These are phyloP conservation scores for Hylomyscus alleni DNA, from an alignment of 2,797 vertebrate genomes.

Conservation along the genomic window DNA sequence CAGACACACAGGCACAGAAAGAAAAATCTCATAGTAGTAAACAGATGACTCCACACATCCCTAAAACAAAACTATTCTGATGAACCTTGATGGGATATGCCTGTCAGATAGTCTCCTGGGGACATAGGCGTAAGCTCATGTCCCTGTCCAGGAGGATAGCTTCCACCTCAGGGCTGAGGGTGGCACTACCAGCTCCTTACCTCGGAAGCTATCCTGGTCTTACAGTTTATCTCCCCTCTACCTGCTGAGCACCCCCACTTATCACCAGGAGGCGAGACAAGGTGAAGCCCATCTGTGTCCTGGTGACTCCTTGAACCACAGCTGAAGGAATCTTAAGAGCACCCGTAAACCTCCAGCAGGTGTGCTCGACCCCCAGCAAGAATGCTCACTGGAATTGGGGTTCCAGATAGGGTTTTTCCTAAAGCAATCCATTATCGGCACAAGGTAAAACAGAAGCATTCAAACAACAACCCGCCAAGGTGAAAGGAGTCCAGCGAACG, in stretches of 20 bases:
- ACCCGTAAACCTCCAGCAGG: background rate
- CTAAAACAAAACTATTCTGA: background rate
- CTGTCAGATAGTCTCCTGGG: too few relatives aligned
- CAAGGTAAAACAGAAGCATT: constrained; percentile 35
- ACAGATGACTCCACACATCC: background rate
- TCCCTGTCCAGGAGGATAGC: too few relatives aligned
- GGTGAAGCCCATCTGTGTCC: background rate
- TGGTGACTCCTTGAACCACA: background rate
- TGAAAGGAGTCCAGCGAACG: background rate
- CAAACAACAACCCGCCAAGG: background rate
- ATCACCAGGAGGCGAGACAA: background rate
- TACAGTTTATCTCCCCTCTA: background rate
- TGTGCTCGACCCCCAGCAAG: background rate
- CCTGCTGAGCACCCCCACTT: background rate
- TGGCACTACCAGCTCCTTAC: background rate
- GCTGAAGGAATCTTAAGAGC: background rate
- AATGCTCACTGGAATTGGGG: background rate
- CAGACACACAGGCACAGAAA: background rate
- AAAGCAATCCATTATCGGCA: constrained; percentile 39
- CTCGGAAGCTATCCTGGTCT: background rate
- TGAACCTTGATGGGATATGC: too few relatives aligned
- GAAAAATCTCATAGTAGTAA: background rate
- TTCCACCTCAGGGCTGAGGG: background rate
- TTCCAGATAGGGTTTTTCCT: background rate
- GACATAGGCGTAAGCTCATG: too few relatives aligned